Evolutionary conservation across 2,888 invertebrate species (phyloP), one percentile per base, ranked within the genome.

Genomic region (Agrotis clavis): DNA sequence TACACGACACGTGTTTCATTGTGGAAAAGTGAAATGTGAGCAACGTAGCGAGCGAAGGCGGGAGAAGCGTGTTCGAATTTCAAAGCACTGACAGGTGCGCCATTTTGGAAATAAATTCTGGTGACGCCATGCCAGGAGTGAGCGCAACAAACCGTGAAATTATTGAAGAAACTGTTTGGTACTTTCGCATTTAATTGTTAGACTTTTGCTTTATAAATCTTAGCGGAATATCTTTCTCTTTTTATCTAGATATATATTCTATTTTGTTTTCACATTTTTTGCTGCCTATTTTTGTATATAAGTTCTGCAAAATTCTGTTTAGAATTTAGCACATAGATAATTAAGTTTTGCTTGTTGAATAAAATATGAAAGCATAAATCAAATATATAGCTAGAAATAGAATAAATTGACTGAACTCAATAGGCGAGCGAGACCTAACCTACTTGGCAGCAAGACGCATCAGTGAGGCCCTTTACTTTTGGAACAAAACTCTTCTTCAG

Each of bases 41-140:
- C 66, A 65, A 67, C 64, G 60, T 67, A 59, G 63, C 47, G 48
- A 53, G 25, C 19, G 51, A 57, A 65, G 56, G 53, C 61, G 65
- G 56, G 25, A 66, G 65, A 66, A 65, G 56, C 62, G 66, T 81
- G 50, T 76, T 77, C 51, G 21, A 76, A 76, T 60, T 77, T 77
- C 47, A 66, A 72, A 67, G 19, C 50, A 70, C 53, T 70, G 79
- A 79, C 79, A 78, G 70, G 70, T 70, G 61, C 83, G 83, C 83
- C 75, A 79, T 81, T 83, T 79, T 81, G 80, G 63, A 79, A 83
- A 79, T 72, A 67, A 83, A 78, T 81, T 74, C 67, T 56, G 59
- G 75, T 72, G 75, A 66, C 69, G 71, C 51, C 61, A 59, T 60
- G 48, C 59, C 53, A 65, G 45, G 59, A 64, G 57, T 18, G 53